Conservation (phyloP, 2,113 vertebrate genomes). For the Lophotis ruficrista region DNA sequence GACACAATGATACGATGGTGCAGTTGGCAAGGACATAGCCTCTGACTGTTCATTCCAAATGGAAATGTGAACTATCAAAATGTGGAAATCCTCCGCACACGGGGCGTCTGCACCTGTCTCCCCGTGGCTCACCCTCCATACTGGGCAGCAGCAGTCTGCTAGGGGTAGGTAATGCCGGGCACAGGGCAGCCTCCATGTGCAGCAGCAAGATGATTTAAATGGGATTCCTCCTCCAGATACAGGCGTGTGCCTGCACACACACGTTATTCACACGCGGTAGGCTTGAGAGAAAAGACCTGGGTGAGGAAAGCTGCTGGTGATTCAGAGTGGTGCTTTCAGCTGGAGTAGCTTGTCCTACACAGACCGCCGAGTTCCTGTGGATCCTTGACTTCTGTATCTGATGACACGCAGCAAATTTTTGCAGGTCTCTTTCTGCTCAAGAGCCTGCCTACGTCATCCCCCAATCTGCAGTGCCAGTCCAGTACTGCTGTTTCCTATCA, state of each 20-base stretch:
- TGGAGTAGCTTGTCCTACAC: neutral
- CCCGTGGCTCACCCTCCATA: neutral
- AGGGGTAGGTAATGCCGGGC: neutral
- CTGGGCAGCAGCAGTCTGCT: neutral
- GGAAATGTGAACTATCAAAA: neutral
- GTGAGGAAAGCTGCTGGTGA: neutral
- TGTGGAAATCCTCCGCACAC: neutral
- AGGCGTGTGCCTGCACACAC: neutral
- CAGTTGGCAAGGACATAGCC: neutral
- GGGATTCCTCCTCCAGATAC: neutral
- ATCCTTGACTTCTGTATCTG: neutral
- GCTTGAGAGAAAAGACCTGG: neutral
- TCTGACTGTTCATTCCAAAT: neutral
- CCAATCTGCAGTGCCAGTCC: neutral
- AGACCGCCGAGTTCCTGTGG: neutral
- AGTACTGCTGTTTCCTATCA: neutral
- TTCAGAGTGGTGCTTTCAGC: neutral
- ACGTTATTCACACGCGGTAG: rapidly evolving
- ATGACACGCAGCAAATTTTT: neutral
- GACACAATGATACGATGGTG: rapidly evolving
- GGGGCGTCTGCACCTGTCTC: neutral
- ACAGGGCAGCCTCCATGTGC: neutral
- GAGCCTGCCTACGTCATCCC: neutral
- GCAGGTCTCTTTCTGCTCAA: neutral
- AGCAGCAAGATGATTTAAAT: neutral